These are phyloP conservation scores for Fulica atra DNA, from an alignment of 2,113 vertebrate species.

Conservation along the genomic window DNA sequence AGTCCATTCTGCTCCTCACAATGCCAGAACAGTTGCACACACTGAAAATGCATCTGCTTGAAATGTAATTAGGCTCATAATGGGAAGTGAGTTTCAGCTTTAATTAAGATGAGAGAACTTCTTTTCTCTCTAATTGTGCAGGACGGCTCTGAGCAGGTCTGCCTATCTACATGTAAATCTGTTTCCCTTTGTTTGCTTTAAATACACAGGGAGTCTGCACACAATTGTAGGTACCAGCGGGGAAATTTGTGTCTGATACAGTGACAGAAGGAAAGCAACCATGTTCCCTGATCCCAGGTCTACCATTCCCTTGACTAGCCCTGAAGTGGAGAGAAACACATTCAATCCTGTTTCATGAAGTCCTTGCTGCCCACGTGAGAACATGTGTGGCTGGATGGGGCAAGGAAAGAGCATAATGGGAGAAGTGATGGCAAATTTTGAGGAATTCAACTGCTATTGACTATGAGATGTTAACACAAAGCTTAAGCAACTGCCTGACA, in stretches of 20 bases:
- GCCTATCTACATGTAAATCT: not conserved
- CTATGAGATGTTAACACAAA: not conserved
- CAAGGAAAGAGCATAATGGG: not conserved
- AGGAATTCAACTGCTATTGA: not conserved
- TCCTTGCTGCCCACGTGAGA: not conserved
- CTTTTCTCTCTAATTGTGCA: not conserved
- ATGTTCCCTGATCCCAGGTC: not conserved
- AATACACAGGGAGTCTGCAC: not conserved
- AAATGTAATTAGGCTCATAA: slow-evolving; percentile 2
- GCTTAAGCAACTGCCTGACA: not conserved
- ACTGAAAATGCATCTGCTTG: not conserved
- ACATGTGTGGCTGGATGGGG: not conserved
- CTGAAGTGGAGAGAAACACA: not conserved
- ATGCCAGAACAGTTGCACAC: not conserved
- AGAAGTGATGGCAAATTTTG: not conserved
- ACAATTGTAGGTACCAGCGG: not conserved
- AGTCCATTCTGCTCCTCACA: not conserved
- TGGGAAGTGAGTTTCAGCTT: not conserved
- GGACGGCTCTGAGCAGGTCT: not conserved
- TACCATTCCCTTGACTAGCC: not conserved
- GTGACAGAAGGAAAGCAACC: not conserved
- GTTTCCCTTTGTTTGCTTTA: not conserved
- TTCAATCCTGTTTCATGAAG: not conserved
- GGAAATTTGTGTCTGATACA: not conserved
- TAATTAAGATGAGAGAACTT: not conserved